Evolutionary conservation across 2,113 vertebrate genomes (phyloP), one percentile per base, ranked within the genome.

Genomic region (Shinisaurus crocodilurus): DNA sequence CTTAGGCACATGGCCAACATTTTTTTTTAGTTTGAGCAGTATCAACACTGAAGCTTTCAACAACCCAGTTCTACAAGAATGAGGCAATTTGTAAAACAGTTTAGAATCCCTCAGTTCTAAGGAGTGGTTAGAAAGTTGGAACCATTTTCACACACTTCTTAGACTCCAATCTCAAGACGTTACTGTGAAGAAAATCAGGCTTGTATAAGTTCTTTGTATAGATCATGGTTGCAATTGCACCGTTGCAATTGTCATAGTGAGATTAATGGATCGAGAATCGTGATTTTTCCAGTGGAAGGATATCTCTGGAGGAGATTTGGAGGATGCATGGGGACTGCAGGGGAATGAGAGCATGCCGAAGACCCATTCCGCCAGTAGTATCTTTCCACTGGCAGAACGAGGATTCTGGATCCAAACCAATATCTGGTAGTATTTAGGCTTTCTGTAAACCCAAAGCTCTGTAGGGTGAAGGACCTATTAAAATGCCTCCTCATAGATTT

Each of bases 11-110:
- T 90, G 37, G 83, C 89, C 89, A 88, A 88, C 93, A 88, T 93
- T 95, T 92, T 76, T 92, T n/a, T 84, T 23, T 60, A 50, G 90
- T 92, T 87, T 94, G 94, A 95, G 76, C 88, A 84, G 94, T 93
- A 94, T 89, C 74, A 90, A 85, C 70, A 88, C 89, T 95, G 92
- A 82, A 80, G 63, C 89, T 93, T 92, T 85, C 89, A 94, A 86
- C 63, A 92, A 85, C 91, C 92, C 90, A 93, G 89, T 91, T 92
- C 91, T 89, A 43, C 40, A 69, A 88, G 75, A 88, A 88, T 94
- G 94, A 96, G 92, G 94, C 90, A 94, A 40, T 92, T 94, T 94
- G 94, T 93, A 94, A 95, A 86, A 94, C 89, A 92, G 93, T 91
- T 95, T 50, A 48, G 29, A 91, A 82, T 93, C 63, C 88, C 72